Base-by-base conservation (phyloP, 2,797 vertebrate genomes). In the Trematomus bernacchii region DNA sequence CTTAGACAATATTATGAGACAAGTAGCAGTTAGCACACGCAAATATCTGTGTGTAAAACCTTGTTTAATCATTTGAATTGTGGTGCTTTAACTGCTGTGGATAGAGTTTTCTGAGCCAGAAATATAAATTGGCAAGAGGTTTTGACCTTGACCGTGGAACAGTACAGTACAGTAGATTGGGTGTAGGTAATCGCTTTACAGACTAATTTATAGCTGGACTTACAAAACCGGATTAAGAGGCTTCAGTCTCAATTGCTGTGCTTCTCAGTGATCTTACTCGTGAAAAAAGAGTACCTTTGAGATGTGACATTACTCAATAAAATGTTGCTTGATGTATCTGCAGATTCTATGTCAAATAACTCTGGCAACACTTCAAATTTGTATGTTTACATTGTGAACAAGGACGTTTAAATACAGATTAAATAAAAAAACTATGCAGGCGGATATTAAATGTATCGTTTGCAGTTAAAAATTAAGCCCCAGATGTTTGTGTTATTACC, bases 1-100 rank as follows among this genome's bases (percentile, higher is more conserved):
- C 80, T 85, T 60, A 67, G 42, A 85, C 46, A 18, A 60, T 78
- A 80, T 87, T 70, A 40, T 65, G 53, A 64, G 64, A 75, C 18
- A 62, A 60, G 69, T 75, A 66, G 43, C 42, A 63, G 51, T 76
- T 76, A 62, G 43, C 73, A 44, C 18, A 67, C 61, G 62, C 43
- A 65, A 80, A 77, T 81, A 79, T 30, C 23, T 71, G 30, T 80
- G 71, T 79, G 65, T 61, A 71, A 76, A 67, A 66, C 23, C 16
- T 48, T 16, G 19, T 60, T 64, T 44, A 57, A 66, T 78, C 16
- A 30, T 50, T 53, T 53, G 6, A 70, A 43, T 6, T 72, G 76
- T 18, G 27, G 40, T 21, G 15, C 43, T 64, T 37, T 67, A 19
- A 40, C 47, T 48, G 50, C 60, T 15, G 40, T 16, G 16, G 21